Conservation (phyloP, 1,140 invertebrate species). For the Zeugodacus cucurbitae region DNA sequence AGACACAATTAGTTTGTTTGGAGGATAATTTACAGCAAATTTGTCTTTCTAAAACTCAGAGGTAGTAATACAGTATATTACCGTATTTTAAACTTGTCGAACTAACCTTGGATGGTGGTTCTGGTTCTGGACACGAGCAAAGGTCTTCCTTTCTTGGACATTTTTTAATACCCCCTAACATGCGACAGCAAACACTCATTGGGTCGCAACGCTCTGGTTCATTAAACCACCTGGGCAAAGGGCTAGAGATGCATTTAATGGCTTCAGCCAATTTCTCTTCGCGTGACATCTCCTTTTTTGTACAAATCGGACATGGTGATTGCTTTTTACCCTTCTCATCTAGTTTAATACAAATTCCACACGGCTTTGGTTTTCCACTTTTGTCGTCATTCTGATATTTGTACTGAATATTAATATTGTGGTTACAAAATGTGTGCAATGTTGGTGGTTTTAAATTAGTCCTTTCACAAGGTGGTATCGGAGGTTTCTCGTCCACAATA, state of each 20-base stretch:
- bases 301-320: background rate
- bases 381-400: background rate
- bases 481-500: background rate
- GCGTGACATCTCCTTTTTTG: background rate
- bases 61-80: background rate
- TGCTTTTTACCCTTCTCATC: background rate
- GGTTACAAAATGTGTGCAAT: slow-evolving; percentile 11
- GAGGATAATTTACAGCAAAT: background rate
- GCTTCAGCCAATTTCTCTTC: background rate
- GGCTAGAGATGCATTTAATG: background rate
- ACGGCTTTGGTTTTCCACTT: background rate
- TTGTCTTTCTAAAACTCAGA: background rate
- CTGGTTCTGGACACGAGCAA: background rate
- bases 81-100: background rate
- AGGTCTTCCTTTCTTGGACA: background rate
- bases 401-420: slow-evolving; percentile 25
- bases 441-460: background rate
- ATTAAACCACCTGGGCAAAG: background rate
- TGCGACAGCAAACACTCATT: background rate
- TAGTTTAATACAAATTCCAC: background rate
- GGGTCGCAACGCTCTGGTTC: background rate
- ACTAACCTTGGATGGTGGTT: background rate
- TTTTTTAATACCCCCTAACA: background rate
- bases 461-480: background rate
- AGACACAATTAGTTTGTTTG: background rate